These are phyloP conservation scores for Marronus borbonicus DNA, from an alignment of 2,888 invertebrate genomes.

Conservation along the genomic window DNA sequence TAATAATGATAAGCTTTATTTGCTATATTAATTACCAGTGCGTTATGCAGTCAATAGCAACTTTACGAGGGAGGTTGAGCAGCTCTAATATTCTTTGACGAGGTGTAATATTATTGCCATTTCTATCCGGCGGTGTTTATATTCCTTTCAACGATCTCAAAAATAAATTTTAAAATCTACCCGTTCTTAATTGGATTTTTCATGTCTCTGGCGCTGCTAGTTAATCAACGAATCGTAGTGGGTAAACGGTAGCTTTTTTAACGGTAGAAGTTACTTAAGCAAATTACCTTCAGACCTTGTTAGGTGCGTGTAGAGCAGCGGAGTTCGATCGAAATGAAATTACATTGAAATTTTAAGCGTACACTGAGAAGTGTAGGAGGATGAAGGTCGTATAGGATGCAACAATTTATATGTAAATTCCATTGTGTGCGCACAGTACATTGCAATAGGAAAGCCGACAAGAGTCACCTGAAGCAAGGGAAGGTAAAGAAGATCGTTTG, in stretches of 20 bases:
- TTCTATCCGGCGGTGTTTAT: too few relatives aligned
- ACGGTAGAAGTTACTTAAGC: not conserved
- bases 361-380: not conserved
- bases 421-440: not conserved
- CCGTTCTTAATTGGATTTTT: not conserved
- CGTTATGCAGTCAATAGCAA: not conserved
- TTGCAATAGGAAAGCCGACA: not conserved
- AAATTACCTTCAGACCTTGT: conserved; percentile 7
- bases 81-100: too few relatives aligned
- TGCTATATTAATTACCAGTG: not conserved
- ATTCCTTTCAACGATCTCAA: too few relatives aligned
- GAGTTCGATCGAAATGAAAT: conserved; percentile 5
- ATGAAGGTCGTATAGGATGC: not conserved
- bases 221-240: conserved; percentile 10
- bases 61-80: too few relatives aligned
- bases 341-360: conserved; percentile 6
- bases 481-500: not conserved
- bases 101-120: too few relatives aligned
- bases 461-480: not conserved
- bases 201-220: not conserved
- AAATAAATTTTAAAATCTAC: conserved; percentile 5
- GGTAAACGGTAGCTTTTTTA: not conserved
- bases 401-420: conserved; percentile 10
- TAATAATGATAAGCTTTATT: not conserved
- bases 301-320: not conserved